Evolutionary conservation across 1,140 invertebrate species (phyloP), one percentile per base, ranked within the genome.

Genomic region (Manduca sexta): DNA sequence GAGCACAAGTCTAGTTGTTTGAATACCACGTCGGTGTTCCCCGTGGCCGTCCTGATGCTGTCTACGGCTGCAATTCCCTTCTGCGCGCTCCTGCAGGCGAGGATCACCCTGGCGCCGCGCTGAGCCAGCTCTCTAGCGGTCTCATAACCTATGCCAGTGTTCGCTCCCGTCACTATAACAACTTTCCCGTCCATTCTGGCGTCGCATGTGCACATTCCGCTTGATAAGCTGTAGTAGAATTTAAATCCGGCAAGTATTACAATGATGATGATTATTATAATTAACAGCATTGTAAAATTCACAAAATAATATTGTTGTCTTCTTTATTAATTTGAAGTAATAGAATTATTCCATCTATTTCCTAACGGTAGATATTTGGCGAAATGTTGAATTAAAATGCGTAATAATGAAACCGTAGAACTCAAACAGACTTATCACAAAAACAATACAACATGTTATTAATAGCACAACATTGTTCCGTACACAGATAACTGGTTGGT

Each of bases 91-190:
- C 92, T 81, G 61, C 92, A 93, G 1, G 91, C 92, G 45, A 94
- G 76, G 41, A 94, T 92, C 0, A 94, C 89, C 49, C 86, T 86
- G 0, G 90, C 92, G 0, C 91, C 91, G 57, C 91, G 76, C 55
- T 75, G 87, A 0, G 89, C 91, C 40, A 93, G 75, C 40, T 92
- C 91, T 65, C 89, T 72, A 1, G 92, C 92, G 10, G 92, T 91
- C 54, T 91, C 91, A 60, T 89, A 91, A 1, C 93, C 93, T 46
- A 94, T 89, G 26, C 90, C 90, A 55, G 75, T 81, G 58, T 81
- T 88, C 1, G 83, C 86, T 5, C 88, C 88, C 0, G 87, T 89
- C 33, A 89, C 74, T 6, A 89, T 78, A 5, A 86, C 88, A 46
- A 88, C 88, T 66, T 88, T 84, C 7, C 87, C 86, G 14, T 74